phyloP scores from a whole-genome alignment of 2,113 vertebrate species.

The Platysteira castanea region DNA sequence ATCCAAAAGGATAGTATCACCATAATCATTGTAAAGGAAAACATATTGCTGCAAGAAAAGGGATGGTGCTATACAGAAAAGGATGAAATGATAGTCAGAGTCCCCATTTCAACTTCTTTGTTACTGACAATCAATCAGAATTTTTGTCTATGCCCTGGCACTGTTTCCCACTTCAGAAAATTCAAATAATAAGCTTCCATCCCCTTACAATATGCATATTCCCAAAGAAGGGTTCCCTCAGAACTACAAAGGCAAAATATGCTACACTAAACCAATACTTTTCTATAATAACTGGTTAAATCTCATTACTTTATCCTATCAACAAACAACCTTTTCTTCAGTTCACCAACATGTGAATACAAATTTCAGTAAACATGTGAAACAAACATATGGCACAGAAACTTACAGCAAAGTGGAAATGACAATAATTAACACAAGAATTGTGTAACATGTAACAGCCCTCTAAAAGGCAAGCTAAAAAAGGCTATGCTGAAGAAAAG shows the following conservation, averaged over 20 bases:
- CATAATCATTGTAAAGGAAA: neutral
- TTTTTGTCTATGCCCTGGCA: neutral
- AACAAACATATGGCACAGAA: neutral
- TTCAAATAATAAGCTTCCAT: neutral
- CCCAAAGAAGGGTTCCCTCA: neutral
- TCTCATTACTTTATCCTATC: neutral
- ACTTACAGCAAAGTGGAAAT: neutral
- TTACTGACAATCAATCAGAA: neutral
- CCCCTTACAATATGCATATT: neutral
- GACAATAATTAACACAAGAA: neutral
- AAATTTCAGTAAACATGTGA: neutral
- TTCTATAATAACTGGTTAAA: neutral
- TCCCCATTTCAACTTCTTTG: neutral
- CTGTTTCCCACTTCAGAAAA: neutral
- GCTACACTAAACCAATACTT: neutral
- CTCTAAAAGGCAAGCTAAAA: neutral
- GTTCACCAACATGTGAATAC: neutral
- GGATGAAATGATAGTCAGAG: neutral
- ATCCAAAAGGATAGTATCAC: neutral
- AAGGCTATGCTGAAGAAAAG: neutral
- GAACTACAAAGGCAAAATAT: neutral
- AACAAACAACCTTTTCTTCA: neutral
- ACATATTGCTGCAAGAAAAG: neutral
- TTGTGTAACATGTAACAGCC: accelerated
- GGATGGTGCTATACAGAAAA: neutral